These are phyloP conservation scores for Oscheius sp. DNA, from an alignment of 2,888 invertebrate genomes.

Conservation along the genomic window DNA sequence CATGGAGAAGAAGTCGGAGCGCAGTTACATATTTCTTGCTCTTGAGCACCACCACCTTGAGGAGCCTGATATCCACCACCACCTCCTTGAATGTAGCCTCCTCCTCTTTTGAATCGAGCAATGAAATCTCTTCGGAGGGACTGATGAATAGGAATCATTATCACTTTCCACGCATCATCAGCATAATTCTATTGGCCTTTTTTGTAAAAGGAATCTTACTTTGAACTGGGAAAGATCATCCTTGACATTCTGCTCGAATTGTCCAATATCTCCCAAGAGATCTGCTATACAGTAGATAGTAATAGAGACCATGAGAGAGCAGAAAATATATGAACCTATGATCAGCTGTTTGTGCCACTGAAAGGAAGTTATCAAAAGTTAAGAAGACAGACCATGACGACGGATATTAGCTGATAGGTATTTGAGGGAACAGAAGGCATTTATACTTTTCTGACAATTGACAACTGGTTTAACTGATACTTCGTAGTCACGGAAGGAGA, in stretches of 20 bases:
- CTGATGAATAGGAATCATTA: constrained; percentile 5
- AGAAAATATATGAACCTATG: not conserved
- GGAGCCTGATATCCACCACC: not conserved
- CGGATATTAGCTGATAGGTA: not conserved
- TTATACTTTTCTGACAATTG: constrained; percentile 6
- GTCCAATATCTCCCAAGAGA: not conserved
- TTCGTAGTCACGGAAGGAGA: not conserved
- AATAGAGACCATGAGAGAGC: not conserved
- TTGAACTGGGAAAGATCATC: constrained; percentile 9
- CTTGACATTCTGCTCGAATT: not conserved
- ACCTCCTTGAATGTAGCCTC: not conserved
- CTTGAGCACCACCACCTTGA: constrained; percentile 11
- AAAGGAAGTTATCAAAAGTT: not conserved
- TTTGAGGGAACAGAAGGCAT: not conserved
- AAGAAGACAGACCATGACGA: not conserved
- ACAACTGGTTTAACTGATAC: not conserved
- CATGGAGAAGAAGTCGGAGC: not conserved
- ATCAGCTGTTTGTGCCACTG: constrained; percentile 11
- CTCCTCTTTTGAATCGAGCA: not conserved
- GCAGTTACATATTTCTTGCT: constrained; percentile 13
- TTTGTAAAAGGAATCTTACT: not conserved
- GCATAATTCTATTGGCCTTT: not conserved
- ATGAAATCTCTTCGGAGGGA: not conserved
- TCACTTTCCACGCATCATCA: constrained; percentile 17
- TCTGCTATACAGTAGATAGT: constrained; percentile 9